These are phyloP conservation scores for Carcharodon carcharias DNA, from an alignment of 2,797 vertebrate species.

Conservation along the genomic window DNA sequence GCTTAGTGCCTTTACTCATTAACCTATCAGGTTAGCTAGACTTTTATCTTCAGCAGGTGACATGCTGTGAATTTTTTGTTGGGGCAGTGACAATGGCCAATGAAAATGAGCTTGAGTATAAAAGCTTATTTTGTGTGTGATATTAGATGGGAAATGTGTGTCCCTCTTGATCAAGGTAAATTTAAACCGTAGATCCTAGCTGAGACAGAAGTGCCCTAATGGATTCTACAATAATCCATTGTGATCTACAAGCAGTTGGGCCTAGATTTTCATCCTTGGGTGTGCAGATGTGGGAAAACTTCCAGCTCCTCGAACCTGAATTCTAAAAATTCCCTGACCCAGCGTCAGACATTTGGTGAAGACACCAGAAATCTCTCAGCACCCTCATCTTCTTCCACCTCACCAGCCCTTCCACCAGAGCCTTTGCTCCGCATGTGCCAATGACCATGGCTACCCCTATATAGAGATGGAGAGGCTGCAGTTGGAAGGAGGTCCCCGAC, in stretches of 20 bases:
- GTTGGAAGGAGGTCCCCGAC: too few relatives aligned
- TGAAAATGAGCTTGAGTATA: background rate
- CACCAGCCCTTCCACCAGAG: too few relatives aligned
- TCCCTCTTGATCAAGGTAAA: background rate
- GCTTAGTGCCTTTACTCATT: background rate
- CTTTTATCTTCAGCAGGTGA: background rate
- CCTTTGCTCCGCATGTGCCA: too few relatives aligned
- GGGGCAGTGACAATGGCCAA: background rate
- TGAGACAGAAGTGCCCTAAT: background rate
- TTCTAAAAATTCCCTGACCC: too few relatives aligned
- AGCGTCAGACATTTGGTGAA: too few relatives aligned
- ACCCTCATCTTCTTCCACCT: too few relatives aligned
- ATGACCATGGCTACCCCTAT: too few relatives aligned
- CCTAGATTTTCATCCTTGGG: too few relatives aligned
- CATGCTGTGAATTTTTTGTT: background rate
- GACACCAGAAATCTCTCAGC: too few relatives aligned
- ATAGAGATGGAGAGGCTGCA: too few relatives aligned
- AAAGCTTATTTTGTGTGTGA: background rate
- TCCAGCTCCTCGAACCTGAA: too few relatives aligned
- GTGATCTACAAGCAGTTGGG: background rate
- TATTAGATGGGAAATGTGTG: background rate
- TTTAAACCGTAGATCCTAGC: background rate
- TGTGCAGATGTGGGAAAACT: too few relatives aligned
- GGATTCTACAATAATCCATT: background rate
- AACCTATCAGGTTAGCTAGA: background rate